Evolutionary conservation across 1,140 invertebrate genomes (phyloP).

Genomic region (Aleiodes sp.): DNA sequence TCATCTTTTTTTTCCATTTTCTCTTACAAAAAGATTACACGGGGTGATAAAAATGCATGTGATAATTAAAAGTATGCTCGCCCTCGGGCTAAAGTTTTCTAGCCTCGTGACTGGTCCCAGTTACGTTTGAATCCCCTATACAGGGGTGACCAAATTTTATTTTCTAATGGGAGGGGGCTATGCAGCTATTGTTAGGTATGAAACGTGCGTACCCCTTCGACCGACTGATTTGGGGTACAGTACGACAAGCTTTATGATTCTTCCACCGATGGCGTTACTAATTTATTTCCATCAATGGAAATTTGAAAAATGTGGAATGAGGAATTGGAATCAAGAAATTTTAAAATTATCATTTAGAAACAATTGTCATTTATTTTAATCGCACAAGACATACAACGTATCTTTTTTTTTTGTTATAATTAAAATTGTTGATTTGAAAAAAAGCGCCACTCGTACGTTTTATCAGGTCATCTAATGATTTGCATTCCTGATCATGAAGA

Average conservation of each 20-base stretch:
- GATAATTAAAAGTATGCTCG: slow-evolving; percentile 29
- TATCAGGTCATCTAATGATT: not conserved
- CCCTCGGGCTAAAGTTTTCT: not conserved
- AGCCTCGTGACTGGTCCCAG: not conserved
- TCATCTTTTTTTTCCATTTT: too few species aligned
- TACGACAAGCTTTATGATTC: not conserved
- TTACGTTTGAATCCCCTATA: not conserved
- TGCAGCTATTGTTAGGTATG: too few species aligned
- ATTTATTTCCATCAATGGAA: not conserved
- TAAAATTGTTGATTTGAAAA: slow-evolving; percentile 54
- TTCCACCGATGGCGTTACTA: not conserved
- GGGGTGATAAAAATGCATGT: not conserved
- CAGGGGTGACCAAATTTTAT: not conserved
- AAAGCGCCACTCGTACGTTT: slow-evolving; percentile 42
- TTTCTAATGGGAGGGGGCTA: not conserved
- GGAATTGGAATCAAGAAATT: not conserved
- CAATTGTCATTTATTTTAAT: slow-evolving; percentile 67
- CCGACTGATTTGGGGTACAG: slow-evolving; percentile 13
- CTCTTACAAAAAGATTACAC: not conserved
- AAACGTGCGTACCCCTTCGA: slow-evolving; percentile 28
- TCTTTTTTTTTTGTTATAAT: slow-evolving; percentile 64
- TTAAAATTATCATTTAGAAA: slow-evolving; percentile 57
- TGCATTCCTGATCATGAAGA: too few species aligned
- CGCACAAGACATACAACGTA: slow-evolving; percentile 68
- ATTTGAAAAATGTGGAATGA: not conserved